These are phyloP conservation scores for Corythaixoides concolor DNA, from an alignment of 2,113 vertebrate genomes.

Conservation along the genomic window DNA sequence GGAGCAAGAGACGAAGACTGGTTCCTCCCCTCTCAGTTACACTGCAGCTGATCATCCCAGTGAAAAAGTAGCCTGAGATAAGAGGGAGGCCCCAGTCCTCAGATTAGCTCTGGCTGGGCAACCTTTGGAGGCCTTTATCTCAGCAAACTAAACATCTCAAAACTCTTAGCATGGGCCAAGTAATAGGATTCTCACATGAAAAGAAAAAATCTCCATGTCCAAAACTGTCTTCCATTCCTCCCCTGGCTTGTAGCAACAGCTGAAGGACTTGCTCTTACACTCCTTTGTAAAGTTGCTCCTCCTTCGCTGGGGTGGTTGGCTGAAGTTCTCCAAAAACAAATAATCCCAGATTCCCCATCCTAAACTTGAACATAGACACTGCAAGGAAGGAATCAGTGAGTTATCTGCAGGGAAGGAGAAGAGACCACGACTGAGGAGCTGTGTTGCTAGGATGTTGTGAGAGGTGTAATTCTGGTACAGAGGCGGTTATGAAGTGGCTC, in stretches of 20 bases:
- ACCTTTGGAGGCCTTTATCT: background rate
- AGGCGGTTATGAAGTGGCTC: background rate
- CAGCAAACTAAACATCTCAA: background rate
- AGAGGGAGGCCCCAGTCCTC: background rate
- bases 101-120: background rate
- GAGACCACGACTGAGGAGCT: background rate
- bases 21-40: background rate
- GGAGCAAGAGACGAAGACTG: background rate
- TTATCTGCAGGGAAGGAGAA: background rate
- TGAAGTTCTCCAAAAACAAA: background rate
- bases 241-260: background rate
- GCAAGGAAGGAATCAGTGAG: background rate
- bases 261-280: background rate
- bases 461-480: conserved; percentile 8
- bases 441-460: conserved; percentile 43
- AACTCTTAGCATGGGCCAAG: background rate
- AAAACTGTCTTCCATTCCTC: background rate
- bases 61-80: background rate
- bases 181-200: background rate
- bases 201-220: rapidly evolving
- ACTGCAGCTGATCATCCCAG: background rate
- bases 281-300: background rate
- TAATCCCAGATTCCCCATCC: background rate
- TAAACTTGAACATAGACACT: background rate
- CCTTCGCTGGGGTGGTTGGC: background rate